Base-by-base conservation (phyloP, 1,140 invertebrate species). In the Neodiprion lecontei region DNA sequence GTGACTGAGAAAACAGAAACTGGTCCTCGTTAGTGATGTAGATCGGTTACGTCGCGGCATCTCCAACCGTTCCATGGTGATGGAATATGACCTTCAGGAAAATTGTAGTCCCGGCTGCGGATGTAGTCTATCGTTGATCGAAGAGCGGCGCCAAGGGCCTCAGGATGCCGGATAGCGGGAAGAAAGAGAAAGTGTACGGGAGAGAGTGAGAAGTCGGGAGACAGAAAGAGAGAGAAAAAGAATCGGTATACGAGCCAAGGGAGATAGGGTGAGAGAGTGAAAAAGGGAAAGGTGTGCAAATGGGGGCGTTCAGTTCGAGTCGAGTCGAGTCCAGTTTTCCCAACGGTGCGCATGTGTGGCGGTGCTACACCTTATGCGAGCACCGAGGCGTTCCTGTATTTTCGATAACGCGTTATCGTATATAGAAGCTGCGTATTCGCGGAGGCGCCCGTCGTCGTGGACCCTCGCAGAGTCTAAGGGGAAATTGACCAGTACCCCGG, bases 401-500 rank as follows among this genome's bases (percentile, higher is more conserved):
- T 47, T 48, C 21, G 68, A 71, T 68, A 72, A 61, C 71, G 70
- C 28, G 21, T 40, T 40, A 40, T 40, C 70, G 69, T 48, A 66
- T 67, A 70, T 70, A 77, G 73, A 72, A 77, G 73, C 8, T 21
- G 67, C 73, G 77, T 76, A 76, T 79, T 78, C 79, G 79, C 77
- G 76, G 74, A 77, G 79, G 76, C 74, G 76, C 78, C 72, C 75
- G 78, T 75, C 28, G 28, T 78, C 79, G 77, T 81, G 77, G 79
- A 79, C 79, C 72, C 71, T 75, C 72, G 28, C 66, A 69, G 70
- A 75, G 69, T 79, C 83, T 78, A 85, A 84, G 83, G 83, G 82
- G 83, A 84, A 86, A 85, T 85, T 86, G 84, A 86, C 84, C 84
- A 81, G 81, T 17, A 61, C 53, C 53, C 7, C 28, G 28, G 28